Evolutionary conservation across 2,113 vertebrate species (phyloP).

Genomic region (Grus americana): DNA sequence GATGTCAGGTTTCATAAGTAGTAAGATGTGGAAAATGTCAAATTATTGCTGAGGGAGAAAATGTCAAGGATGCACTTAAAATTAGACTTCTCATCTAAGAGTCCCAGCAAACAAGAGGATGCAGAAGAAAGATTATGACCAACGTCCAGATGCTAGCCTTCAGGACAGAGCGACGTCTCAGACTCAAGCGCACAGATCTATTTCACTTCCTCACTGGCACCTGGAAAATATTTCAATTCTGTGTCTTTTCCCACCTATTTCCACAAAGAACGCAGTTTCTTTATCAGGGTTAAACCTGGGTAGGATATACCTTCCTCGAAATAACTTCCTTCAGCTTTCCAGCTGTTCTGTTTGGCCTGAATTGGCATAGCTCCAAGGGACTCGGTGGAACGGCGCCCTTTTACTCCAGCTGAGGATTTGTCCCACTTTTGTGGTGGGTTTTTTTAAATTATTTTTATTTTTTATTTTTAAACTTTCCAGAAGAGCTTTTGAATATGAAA

Average conservation of each 20-base stretch:
- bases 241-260: background rate
- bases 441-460: background rate
- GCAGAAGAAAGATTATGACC: background rate
- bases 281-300: background rate
- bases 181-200: background rate
- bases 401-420: background rate
- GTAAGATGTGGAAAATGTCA: slow-evolving; percentile 30
- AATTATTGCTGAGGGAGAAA: slow-evolving; percentile 41
- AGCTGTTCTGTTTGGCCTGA: background rate
- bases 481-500: background rate
- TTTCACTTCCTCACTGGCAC: background rate
- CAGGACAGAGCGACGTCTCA: background rate
- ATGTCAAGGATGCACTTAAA: slow-evolving; percentile 31
- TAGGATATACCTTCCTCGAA: background rate
- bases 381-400: background rate
- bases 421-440: no score
- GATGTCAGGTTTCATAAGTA: slow-evolving; percentile 38
- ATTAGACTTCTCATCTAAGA: background rate
- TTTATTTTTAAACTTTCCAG: background rate
- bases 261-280: background rate
- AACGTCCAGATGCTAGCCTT: background rate
- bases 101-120: background rate
- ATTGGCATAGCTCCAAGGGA: background rate
- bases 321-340: background rate
- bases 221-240: background rate